phyloP scores from a whole-genome alignment of 2,797 vertebrate species.

The Syncerus caffer region DNA sequence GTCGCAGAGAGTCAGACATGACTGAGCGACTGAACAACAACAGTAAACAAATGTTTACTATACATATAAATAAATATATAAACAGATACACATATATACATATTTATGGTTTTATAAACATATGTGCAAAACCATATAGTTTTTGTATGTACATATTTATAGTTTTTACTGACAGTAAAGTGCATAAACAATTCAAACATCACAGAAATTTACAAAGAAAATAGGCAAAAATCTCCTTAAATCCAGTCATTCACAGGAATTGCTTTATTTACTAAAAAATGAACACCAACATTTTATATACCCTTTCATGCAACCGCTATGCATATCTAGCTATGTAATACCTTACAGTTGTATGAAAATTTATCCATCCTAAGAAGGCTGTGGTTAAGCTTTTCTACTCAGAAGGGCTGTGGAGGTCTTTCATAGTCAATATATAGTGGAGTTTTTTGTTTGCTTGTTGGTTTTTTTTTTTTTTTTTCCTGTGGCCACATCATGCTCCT shows the following conservation, averaged over 20 bases:
- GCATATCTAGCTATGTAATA: neutral
- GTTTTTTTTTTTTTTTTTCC: neutral
- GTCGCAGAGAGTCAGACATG: accelerated
- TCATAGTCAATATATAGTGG: neutral
- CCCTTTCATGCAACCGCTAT: neutral
- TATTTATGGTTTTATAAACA: neutral
- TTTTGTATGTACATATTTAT: neutral
- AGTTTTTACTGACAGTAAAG: conserved; percentile 2
- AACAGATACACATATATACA: neutral
- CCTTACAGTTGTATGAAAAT: neutral
- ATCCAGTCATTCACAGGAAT: neutral
- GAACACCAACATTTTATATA: neutral
- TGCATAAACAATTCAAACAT: neutral
- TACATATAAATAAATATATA: neutral
- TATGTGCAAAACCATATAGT: neutral
- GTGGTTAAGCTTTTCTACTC: neutral
- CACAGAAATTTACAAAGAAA: neutral
- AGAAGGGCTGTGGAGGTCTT: neutral
- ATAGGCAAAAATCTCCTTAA: neutral
- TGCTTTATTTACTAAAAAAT: neutral
- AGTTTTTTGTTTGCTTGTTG: neutral
- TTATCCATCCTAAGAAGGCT: neutral
- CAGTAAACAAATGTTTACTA: neutral
- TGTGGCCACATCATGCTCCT: neutral
- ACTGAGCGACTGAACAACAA: neutral